These are phyloP conservation scores for Mus minutoides DNA, from an alignment of 2,797 vertebrate species.

Conservation along the genomic window DNA sequence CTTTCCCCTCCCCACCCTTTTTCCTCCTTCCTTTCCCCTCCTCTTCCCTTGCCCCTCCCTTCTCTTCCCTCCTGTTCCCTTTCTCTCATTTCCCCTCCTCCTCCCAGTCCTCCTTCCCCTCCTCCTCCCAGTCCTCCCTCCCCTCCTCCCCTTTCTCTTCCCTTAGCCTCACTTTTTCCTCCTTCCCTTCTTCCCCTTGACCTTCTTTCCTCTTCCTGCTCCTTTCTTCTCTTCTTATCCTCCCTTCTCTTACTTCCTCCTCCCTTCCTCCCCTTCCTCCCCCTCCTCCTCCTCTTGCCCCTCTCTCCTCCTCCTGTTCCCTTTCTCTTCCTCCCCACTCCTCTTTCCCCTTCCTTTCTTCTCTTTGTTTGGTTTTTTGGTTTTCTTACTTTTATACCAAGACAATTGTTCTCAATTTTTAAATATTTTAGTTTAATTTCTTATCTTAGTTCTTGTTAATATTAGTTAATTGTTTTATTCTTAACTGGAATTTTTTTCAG, in stretches of 20 bases:
- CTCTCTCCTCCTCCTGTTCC: background rate
- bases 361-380: background rate
- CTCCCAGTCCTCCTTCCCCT: background rate
- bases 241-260: no score
- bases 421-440: background rate
- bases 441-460: no score
- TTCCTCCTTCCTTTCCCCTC: no score
- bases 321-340: background rate
- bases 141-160: no score
- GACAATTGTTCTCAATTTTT: background rate
- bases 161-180: no score
- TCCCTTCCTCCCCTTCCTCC: no score
- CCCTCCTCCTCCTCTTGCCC: no score
- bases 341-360: background rate
- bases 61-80: background rate
- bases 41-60: no score
- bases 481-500: background rate
- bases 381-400: background rate
- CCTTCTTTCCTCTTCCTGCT: background rate
- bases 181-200: background rate
- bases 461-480: background rate
- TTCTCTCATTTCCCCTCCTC: background rate
- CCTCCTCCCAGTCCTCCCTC: background rate
- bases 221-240: no score
- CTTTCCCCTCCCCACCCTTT: no score